Base-by-base conservation (phyloP, 2,888 invertebrate genomes). In the Scelioninae gen. 1 region DNA sequence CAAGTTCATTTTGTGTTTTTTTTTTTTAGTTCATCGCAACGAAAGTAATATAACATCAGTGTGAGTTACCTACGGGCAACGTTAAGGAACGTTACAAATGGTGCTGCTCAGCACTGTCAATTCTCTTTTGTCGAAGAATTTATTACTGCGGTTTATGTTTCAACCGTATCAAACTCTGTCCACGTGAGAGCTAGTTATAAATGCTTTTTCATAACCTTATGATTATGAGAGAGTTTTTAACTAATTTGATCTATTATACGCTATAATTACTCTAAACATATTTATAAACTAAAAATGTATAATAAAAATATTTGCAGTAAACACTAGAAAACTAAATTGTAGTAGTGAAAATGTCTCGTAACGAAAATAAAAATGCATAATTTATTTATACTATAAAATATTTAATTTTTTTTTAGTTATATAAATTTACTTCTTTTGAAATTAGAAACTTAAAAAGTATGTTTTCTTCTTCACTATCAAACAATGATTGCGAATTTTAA, bases 101-200 rank as follows among this genome's bases (percentile, higher is more conserved):
- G 65, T 58, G 69, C 75, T 65, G 65, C 72, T 82, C 65, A 62
- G 58, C 72, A 72, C 77, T 77, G 77, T 82, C 82, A 77, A 82
- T 72, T 77, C 58, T 56, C 71, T 77, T 77, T 77, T 82, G 81
- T 65, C 65, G 51, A 63, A 63, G 66, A 58, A 82, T 82, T 75
- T 76, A 82, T 82, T 76, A 63, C 75, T 16, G 66, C 40, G 62
- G 76, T 76, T 69, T 60, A 75, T 56, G 69, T 63, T 78, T 69
- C 55, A 40, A 63, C 49, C 69, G 43, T 78, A 78, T 78, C 71
- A 66, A 79, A 49, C 45, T 78, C 49, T 68, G 56, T 71, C 45
- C 51, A 78, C 56, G 34, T 58, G 29, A 55, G 66, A 56, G 29
- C 40, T 60, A 68, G 65, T 66, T 72, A 55, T 60, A 65, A 49